These are phyloP conservation scores for Zaprionus vittiger DNA, from an alignment of 1,140 invertebrate species.

Conservation along the genomic window DNA sequence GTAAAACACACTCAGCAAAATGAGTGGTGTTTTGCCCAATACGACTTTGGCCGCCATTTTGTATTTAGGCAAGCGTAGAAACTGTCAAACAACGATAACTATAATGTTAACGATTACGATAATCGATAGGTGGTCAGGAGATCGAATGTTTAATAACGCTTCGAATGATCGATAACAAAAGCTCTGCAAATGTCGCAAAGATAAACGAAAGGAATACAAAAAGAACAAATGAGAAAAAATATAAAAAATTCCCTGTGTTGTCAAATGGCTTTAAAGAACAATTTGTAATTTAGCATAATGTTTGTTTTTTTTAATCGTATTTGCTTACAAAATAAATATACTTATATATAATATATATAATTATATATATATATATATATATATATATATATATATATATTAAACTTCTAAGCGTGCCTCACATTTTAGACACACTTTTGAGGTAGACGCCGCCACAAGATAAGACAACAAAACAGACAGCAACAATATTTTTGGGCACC, in stretches of 20 bases:
- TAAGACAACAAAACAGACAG: constrained; percentile 45
- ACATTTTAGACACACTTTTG: constrained; percentile 53
- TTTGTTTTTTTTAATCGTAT: constrained; percentile 17
- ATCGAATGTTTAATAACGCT: constrained; percentile 2
- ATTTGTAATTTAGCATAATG: constrained; percentile 61
- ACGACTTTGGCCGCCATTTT: constrained; percentile 31
- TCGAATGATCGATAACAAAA: constrained; percentile 13
- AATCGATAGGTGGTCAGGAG: no score
- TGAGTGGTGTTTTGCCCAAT: background rate
- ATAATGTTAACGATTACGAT: background rate
- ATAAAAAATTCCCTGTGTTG: constrained; percentile 71
- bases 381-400: constrained; percentile 13
- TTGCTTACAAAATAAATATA: constrained; percentile 20
- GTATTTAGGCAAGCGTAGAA: constrained; percentile 10
- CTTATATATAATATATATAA: constrained; percentile 4
- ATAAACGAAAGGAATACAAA: constrained; percentile 14
- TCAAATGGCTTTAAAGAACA: constrained; percentile 70
- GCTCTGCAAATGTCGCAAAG: constrained; percentile 19
- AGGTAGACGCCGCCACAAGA: constrained; percentile 9
- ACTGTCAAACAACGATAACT: constrained; percentile 39
- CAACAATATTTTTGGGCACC: constrained; percentile 82
- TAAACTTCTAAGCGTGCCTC: constrained; percentile 44
- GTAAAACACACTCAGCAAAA: background rate
- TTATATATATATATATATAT: constrained; percentile 21
- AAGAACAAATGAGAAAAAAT: constrained; percentile 36